phyloP scores from a whole-genome alignment of 2,113 vertebrate genomes.

The Cryptoleucopteryx plumbea region DNA sequence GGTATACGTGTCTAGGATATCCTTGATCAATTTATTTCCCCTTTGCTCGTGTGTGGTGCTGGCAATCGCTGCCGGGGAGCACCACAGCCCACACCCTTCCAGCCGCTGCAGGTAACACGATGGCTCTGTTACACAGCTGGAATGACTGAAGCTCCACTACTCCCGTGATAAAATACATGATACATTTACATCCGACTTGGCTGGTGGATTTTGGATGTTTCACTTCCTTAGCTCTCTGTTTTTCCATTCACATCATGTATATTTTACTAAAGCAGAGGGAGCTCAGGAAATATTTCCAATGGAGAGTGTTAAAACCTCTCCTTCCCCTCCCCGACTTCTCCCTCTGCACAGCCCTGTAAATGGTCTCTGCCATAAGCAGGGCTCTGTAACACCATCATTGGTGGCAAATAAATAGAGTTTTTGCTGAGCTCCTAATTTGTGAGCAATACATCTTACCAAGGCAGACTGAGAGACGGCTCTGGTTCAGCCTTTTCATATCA shows the following conservation, averaged over 20 bases:
- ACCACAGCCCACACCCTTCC: background rate
- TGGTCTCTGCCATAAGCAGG: background rate
- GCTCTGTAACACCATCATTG: background rate
- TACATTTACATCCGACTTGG: background rate
- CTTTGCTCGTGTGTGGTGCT: background rate
- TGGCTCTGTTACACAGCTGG: background rate
- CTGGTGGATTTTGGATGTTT: background rate
- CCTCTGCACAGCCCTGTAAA: background rate
- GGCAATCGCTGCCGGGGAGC: background rate
- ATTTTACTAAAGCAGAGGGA: background rate
- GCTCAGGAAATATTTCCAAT: background rate
- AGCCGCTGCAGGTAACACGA: background rate
- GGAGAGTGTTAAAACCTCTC: background rate
- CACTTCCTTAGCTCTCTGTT: background rate
- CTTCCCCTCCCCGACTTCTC: background rate
- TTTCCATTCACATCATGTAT: background rate
- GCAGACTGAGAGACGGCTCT: background rate
- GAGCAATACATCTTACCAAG: background rate
- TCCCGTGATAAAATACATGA: background rate
- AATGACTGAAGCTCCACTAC: background rate
- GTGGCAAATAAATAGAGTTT: background rate
- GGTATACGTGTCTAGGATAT: background rate
- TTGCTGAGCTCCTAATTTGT: background rate
- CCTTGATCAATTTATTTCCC: background rate
- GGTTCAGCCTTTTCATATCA: background rate